Base-by-base conservation (phyloP, 2,888 invertebrate species). In the Entomobrya proxima region DNA sequence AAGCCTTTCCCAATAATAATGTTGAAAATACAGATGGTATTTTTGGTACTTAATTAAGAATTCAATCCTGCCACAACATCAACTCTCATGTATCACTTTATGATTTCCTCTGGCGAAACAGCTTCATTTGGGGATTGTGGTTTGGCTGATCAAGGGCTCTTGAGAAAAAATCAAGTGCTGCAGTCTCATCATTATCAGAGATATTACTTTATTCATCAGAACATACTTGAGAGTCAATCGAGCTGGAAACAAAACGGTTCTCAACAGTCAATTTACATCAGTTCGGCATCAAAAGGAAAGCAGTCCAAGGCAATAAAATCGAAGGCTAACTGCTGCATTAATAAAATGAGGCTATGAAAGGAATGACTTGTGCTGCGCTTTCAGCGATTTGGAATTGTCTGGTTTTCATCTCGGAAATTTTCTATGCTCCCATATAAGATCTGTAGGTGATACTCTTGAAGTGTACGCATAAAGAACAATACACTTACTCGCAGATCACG, bases 101-200 rank as follows among this genome's bases (percentile, higher is more conserved):
- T 67, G 30, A 30, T 74, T 80, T 58, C 81, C 74, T 72, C 35
- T 18, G 52, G 81, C 55, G 47, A 81, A 81, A 81, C 74, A 37
- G 74, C 74, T 81, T 81, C 72, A 81, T 81, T 80, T 69, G 24
- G 35, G 11, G 47, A 55, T 61, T 81, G 81, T 74, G 81, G 58
- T 74, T 74, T 74, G 21, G 24, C 30, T 58, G 74, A 81, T 74
- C 74, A 74, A 58, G 72, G 55, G 32, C 55, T 55, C 40, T 69
- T 44, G 3, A 32, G 30, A 15, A 32, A 30, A n/a, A n/a, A 18
- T 55, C 6, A 55, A 55, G 9, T 55, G 27, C 27, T 55, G 27
- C n/a, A n/a, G n/a, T n/a, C n/a, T n/a, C n/a, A n/a, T n/a, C n/a
- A n/a, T n/a, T n/a, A n/a, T n/a, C n/a, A n/a, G n/a, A n/a, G n/a